phyloP scores from a whole-genome alignment of 1,140 invertebrate genomes.

The Eriosoma lanigerum region DNA sequence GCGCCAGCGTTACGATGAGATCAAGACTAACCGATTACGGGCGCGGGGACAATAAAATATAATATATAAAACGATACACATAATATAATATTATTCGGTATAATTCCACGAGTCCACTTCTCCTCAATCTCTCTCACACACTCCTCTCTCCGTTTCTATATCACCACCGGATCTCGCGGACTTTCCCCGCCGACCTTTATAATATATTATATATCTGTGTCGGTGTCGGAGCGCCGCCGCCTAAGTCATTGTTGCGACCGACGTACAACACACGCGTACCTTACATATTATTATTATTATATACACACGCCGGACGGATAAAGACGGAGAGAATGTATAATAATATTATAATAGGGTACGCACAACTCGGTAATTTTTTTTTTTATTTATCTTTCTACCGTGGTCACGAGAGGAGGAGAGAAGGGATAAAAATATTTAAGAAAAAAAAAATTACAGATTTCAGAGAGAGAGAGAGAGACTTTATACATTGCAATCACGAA shows the following conservation, averaged over 20 bases:
- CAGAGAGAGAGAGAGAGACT: background rate
- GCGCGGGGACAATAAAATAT: conserved; percentile 19
- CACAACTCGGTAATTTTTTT: background rate
- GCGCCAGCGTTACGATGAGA: conserved; percentile 41
- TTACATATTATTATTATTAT: no score
- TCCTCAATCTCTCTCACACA: no score
- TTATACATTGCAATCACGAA: conserved; percentile 38
- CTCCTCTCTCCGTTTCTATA: no score
- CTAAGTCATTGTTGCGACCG: no score
- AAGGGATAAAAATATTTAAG: background rate
- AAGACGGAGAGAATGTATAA: background rate
- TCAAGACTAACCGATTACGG: conserved; percentile 16
- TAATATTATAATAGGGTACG: no score
- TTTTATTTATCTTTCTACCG: no score
- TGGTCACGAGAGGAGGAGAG: background rate
- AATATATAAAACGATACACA: no score
- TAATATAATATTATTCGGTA: background rate
- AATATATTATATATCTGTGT: no score
- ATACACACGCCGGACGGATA: background rate
- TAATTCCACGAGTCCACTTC: no score
- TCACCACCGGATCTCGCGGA: no score
- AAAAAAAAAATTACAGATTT: background rate
- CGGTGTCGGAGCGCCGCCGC: conserved; percentile 29
- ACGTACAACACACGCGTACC: no score
- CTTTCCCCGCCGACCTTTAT: background rate